These are phyloP conservation scores for Crepidodera aurea DNA, from an alignment of 2,888 invertebrate genomes.

Conservation along the genomic window DNA sequence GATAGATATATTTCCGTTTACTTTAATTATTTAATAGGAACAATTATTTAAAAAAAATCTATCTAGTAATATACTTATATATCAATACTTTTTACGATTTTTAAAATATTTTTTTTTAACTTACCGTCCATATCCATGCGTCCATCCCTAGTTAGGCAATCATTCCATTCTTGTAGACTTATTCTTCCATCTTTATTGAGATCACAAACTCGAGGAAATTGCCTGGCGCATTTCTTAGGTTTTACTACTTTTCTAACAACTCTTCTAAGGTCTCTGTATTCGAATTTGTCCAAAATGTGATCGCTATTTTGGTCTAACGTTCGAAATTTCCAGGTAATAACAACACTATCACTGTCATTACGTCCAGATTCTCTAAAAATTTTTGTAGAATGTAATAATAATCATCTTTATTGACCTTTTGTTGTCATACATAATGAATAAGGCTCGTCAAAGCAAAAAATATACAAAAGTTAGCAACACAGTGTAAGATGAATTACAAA, in stretches of 20 bases:
- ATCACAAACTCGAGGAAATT: slow-evolving; percentile 89
- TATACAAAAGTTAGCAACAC: too few relatives aligned
- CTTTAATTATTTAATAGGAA: too few relatives aligned
- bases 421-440: too few relatives aligned
- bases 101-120: too few relatives aligned
- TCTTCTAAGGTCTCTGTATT: slow-evolving; percentile 81
- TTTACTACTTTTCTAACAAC: slow-evolving; percentile 88
- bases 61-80: too few relatives aligned
- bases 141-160: slow-evolving; percentile 82
- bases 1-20: too few relatives aligned
- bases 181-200: slow-evolving; percentile 81
- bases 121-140: slow-evolving; percentile 74
- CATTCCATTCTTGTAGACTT: slow-evolving; percentile 83
- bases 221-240: slow-evolving; percentile 88
- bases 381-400: too few relatives aligned
- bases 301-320: slow-evolving; percentile 84
- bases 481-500: too few relatives aligned
- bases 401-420: too few relatives aligned
- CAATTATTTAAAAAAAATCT: too few relatives aligned
- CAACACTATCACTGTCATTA: slow-evolving; percentile 62
- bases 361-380: slow-evolving; percentile 51
- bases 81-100: too few relatives aligned
- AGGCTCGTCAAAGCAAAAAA: too few relatives aligned
- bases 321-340: slow-evolving; percentile 90
- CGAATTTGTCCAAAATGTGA: slow-evolving; percentile 78